Evolutionary conservation across 2,797 vertebrate genomes (phyloP), one percentile per base, ranked within the genome.

Genomic region (Falco cherrug): DNA sequence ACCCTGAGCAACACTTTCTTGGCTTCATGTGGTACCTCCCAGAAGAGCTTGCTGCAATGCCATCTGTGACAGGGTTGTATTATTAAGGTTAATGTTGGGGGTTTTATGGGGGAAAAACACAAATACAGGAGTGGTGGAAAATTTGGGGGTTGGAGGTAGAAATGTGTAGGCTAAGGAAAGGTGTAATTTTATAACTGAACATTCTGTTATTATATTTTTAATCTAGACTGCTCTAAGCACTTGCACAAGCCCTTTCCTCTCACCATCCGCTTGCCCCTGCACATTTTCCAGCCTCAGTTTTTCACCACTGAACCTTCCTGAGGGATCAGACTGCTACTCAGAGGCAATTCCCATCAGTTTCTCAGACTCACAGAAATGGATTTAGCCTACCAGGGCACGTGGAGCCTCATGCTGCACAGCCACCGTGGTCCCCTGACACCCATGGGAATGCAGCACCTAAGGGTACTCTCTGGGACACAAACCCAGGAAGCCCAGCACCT

Each of bases 221-320:
- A 31, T 63, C 37, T 60, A 51, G n/a, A 18, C 47, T 53, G 16
- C 48, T 91, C n/a, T 33, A 47, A 50, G 64, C 35, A 69, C 16
- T 33, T 31, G 56, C 51, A 54, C 20, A 71, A 69, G 17, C 35
- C 25, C 17, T 16, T 51, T 82, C 33, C 59, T 57, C n/a, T 67
- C 48, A 41, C 11, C 5, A 31, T 18, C 22, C 4, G 0, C n/a
- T 63, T 64, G 25, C 13, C n/a, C 25, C 3, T 4, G 20, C 1
- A 1, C 20, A 25, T 76, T 67, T 76, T 76, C 28, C 43, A 73
- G 41, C 28, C 48, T 88, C 76, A 13, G 15, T 16, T 64, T 86
- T 75, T 78, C 65, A 41, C 9, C 47, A 25, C 5, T 41, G 22
- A 70, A 78, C 18, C 13, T 78, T 54, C 15, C 41, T 0, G 0